Evolutionary conservation across 2,113 vertebrate genomes (phyloP).

Genomic region (Trogon surrucura): DNA sequence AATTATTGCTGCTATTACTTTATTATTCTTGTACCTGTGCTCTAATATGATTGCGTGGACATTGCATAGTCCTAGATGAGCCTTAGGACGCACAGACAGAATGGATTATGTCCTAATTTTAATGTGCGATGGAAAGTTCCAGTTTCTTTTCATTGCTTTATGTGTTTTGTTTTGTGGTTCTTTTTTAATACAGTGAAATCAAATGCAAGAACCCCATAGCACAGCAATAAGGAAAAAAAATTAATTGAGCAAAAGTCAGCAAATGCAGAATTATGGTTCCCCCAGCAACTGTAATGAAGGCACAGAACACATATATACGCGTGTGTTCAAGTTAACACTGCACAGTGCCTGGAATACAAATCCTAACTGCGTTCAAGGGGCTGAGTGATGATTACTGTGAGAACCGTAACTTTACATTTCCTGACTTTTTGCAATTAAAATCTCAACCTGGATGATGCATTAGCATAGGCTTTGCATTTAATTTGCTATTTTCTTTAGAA

Average conservation of each 20-base stretch:
- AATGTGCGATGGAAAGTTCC: not conserved
- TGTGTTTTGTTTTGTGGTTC: accelerated
- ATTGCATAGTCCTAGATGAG: not conserved
- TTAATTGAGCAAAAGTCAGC: conserved; percentile 69
- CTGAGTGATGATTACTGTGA: conserved; percentile 62
- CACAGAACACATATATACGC: conserved; percentile 4
- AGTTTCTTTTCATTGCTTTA: not conserved
- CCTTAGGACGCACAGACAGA: not conserved
- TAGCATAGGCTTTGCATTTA: conserved; percentile 73
- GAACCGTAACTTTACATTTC: conserved; percentile 69
- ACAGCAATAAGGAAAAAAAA: conserved; percentile 42
- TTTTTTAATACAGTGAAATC: not conserved
- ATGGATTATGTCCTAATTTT: not conserved
- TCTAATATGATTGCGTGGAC: not conserved
- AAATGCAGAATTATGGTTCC: conserved; percentile 71
- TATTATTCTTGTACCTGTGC: not conserved
- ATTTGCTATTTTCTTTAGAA: conserved; percentile 66
- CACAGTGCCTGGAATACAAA: conserved; percentile 59
- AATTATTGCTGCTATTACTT: not conserved
- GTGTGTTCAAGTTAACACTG: not conserved
- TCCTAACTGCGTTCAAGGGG: conserved; percentile 41
- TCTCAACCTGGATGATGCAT: conserved; percentile 69
- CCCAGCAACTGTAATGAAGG: conserved; percentile 69
- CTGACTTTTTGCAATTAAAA: conserved; percentile 75
- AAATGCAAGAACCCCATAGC: conserved; percentile 38